Evolutionary conservation across 35 echinoderm and acorn worm genomes (phyloP).

Genomic region (Ophioderma brevispina): DNA sequence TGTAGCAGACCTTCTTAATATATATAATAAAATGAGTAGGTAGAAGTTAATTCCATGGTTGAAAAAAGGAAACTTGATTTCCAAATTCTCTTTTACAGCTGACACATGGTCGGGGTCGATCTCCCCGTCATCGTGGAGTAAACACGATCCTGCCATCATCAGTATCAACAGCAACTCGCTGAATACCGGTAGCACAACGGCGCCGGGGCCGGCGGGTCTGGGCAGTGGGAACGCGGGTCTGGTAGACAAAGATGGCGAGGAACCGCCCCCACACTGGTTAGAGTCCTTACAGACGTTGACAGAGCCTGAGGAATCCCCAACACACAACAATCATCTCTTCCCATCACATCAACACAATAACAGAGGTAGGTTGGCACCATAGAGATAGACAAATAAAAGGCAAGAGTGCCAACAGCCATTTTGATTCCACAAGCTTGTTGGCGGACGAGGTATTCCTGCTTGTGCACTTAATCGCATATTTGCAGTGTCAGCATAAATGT

Average conservation of each 20-base stretch:
- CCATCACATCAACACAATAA: constrained; percentile 68
- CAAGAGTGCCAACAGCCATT: no score
- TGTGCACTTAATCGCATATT: no score
- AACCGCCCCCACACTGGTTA: constrained; percentile 97
- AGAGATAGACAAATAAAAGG: no score
- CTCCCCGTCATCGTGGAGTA: constrained; percentile 48
- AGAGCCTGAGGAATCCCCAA: constrained; percentile 85
- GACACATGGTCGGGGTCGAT: constrained; percentile 41
- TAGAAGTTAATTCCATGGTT: no score
- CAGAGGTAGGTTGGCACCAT: constrained; percentile 78
- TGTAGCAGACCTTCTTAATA: no score
- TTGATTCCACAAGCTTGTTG: no score
- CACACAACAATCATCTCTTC: constrained; percentile 93
- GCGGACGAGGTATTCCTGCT: no score
- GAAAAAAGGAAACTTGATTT: no score
- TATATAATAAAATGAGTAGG: no score
- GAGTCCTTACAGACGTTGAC: constrained; percentile 91
- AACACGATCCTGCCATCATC: constrained; percentile 76
- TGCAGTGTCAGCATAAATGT: no score
- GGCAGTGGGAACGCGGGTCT: neutral
- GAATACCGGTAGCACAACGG: constrained; percentile 18
- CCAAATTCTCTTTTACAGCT: neutral
- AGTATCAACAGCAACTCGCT: constrained; percentile 62
- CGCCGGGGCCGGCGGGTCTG: neutral
- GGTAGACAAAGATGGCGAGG: constrained; percentile 42